Evolutionary conservation across 2,113 vertebrate genomes (phyloP).

Genomic region (Rhinopomastus cyanomelas): DNA sequence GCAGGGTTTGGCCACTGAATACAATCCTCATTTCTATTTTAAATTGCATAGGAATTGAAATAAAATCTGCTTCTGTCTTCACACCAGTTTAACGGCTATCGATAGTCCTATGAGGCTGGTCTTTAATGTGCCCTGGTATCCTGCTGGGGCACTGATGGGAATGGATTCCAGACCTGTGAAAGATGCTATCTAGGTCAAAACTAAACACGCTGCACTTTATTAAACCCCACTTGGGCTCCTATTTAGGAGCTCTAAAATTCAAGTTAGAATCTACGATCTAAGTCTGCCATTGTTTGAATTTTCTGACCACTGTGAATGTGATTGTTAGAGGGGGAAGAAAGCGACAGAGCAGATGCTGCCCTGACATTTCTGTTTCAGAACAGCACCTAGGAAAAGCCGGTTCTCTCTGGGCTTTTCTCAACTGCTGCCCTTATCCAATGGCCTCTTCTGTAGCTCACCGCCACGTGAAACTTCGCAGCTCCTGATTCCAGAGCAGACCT

Average conservation of each 20-base stretch:
- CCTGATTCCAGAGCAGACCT: background rate
- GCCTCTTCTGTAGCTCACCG: background rate
- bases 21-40: background rate
- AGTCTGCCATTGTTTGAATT: background rate
- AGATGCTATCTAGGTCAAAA: background rate
- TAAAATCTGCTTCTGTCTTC: background rate
- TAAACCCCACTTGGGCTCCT: background rate
- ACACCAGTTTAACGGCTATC: too few species aligned
- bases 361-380: rapidly evolving
- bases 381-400: background rate
- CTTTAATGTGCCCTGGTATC: too few species aligned
- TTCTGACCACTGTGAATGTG: background rate
- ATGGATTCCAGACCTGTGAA: background rate
- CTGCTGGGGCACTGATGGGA: background rate
- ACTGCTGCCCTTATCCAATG: background rate
- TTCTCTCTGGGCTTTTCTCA: background rate
- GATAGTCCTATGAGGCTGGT: too few species aligned
- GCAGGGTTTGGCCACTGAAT: background rate
- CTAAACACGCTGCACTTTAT: background rate
- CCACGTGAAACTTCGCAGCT: background rate
- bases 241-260: background rate
- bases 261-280: background rate
- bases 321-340: background rate
- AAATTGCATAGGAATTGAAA: background rate
- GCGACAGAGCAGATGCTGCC: rapidly evolving